phyloP scores from a whole-genome alignment of 2,113 vertebrate species.

The Dipodomys ordii region DNA sequence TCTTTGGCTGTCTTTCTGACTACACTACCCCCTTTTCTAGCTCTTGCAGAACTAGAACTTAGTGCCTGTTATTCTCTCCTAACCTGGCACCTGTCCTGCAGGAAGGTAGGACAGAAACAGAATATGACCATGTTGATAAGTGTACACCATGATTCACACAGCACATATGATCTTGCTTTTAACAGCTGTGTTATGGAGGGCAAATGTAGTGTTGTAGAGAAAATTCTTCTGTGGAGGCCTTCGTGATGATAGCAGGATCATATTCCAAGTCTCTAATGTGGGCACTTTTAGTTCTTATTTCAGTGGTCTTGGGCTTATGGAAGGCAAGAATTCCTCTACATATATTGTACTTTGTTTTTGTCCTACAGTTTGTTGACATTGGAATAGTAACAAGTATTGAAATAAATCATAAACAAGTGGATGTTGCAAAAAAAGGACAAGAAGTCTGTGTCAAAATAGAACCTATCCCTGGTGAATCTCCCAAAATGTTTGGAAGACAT shows the following conservation, averaged over 20 bases:
- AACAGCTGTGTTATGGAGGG: neutral
- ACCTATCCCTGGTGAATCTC: conserved; percentile 97
- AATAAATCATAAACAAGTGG: conserved; percentile 97
- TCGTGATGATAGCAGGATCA: neutral
- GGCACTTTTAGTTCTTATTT: neutral
- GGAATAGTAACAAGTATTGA: conserved; percentile 98
- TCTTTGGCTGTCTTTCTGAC: neutral
- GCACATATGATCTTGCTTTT: neutral
- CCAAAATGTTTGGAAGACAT: conserved; percentile 99
- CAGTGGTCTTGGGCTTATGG: neutral
- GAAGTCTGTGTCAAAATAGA: conserved; percentile 99
- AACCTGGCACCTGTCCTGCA: neutral
- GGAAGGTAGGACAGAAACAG: neutral
- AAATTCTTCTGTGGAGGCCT: neutral
- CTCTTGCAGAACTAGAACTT: no score
- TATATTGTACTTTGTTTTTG: conserved; percentile 39
- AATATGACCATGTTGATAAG: neutral
- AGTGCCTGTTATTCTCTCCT: neutral
- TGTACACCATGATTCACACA: neutral
- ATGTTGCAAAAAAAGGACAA: conserved; percentile 97
- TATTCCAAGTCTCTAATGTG: neutral
- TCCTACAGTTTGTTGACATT: conserved; percentile 95
- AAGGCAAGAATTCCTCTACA: neutral
- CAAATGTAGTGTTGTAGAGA: no score
- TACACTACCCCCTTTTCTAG: no score